A percentile compares a stretch with the other conserved stretches of the same genome.
These are phyloP conservation scores for Sesamia inferens DNA, from an alignment of 2,888 invertebrate genomes.

Conservation along the genomic window DNA sequence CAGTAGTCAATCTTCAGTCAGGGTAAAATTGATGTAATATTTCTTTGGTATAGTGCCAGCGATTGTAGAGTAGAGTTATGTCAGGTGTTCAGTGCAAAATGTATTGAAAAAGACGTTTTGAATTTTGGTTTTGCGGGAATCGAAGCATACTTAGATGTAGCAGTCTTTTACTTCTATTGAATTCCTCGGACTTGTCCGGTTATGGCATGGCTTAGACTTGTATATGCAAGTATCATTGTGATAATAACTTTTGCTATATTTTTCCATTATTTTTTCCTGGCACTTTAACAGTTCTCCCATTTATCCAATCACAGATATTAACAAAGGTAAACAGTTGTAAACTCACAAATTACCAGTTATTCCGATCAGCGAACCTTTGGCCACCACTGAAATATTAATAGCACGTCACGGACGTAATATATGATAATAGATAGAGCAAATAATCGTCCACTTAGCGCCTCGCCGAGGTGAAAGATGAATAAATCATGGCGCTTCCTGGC, in stretches of 20 bases:
- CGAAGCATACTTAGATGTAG: background rate
- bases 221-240: too few species aligned
- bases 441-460: conserved; percentile 61
- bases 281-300: background rate
- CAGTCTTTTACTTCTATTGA: too few species aligned
- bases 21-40: background rate
- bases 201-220: too few species aligned
- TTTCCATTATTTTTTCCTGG: background rate
- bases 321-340: conserved; percentile 33
- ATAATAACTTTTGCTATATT: background rate
- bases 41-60: conserved; percentile 1
- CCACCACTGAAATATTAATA: conserved; percentile 59
- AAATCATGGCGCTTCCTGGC: conserved; percentile 65
- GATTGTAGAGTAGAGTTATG: background rate
- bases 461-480: conserved; percentile 60
- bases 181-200: too few species aligned
- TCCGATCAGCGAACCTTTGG: conserved; percentile 53
- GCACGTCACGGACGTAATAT: conserved; percentile 59
- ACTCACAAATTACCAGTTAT: conserved; percentile 45
- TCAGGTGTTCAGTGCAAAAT: background rate
- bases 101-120: background rate
- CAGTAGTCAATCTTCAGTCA: conserved; percentile 19
- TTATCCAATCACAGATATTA: conserved; percentile 4
- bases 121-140: background rate
- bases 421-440: conserved; percentile 64